Percentiles rank a stretch among this genome's conserved stretches.
phyloP scores from a whole-genome alignment of 2,113 vertebrate genomes.

The Lichenostomus cassidix region DNA sequence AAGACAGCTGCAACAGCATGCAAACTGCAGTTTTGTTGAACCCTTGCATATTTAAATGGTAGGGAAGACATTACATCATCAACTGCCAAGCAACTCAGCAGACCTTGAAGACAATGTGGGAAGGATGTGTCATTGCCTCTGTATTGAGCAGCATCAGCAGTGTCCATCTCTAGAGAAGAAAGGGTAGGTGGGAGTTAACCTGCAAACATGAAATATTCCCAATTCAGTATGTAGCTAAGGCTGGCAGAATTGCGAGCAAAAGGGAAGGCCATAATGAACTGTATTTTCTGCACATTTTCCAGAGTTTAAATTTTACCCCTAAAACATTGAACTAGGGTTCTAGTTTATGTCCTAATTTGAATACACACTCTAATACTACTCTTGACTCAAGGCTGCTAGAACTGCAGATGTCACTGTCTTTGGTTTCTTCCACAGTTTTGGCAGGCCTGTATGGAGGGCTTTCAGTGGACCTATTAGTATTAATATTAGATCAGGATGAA shows the following conservation, averaged over 20 bases:
- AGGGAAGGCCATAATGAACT: background rate
- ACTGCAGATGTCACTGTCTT: accelerated
- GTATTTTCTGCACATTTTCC: background rate
- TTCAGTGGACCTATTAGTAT: background rate
- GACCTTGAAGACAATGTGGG: background rate
- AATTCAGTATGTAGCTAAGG: background rate
- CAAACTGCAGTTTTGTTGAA: background rate
- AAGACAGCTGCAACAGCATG: background rate
- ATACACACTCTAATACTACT: background rate
- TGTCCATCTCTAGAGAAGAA: background rate
- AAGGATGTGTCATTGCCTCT: background rate
- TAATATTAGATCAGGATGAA: background rate
- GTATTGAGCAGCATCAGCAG: background rate
- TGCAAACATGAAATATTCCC: background rate
- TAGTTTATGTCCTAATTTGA: background rate
- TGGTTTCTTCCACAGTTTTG: background rate
- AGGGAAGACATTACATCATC: background rate
- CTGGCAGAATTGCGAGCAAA: background rate
- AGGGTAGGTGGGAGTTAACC: background rate
- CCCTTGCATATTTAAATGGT: background rate
- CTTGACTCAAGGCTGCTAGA: accelerated
- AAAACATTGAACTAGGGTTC: background rate
- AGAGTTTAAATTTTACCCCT: background rate
- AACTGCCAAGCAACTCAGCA: background rate
- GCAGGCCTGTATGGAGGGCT: background rate